Evolutionary conservation across 2,888 invertebrate species (phyloP), one percentile per base, ranked within the genome.

Genomic region (Drosophila anomalata): DNA sequence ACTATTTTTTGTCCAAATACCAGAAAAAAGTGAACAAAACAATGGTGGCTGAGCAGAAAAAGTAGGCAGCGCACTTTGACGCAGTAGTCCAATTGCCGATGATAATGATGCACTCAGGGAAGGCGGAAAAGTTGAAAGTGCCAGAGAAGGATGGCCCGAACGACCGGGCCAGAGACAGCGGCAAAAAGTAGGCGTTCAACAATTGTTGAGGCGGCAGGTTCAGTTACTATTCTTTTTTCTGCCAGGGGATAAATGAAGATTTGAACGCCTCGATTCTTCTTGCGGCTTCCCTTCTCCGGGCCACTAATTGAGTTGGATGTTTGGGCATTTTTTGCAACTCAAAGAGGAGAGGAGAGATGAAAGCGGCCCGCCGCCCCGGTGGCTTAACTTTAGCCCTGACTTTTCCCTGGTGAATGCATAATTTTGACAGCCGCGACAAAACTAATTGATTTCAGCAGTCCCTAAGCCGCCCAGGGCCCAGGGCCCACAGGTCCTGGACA

Each of bases 361-460:
- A 71, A 66, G 61, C 39, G 36, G 26, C 24, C 20, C 11, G 52
- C 67, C 52, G 61, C 46, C 47, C 29, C 17, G 24, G 22, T 41
- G 42, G 51, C 48, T 77, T 68, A 74, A 79, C 80, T 71, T 58
- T 60, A 68, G 48, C 59, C 60, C 58, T 71, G 65, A 62, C 72
- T 63, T 56, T 59, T 70, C 41, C 58, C 71, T 41, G 53, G 60
- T 46, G 52, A 41, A 46, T 58, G 57, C 68, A 52, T 87, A 88
- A 89, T 89, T 90, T 88, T 90, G 90, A 90, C 90, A 90, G 86
- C 85, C 86, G 89, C 88, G 88, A 91, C 90, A 91, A 91, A 91
- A 91, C 91, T 91, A 91, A 91, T 91, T 91, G 91, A 91, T 91
- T 91, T 90, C 85, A 89, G 90, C 89, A 88, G 86, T 83, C 82